Conservation (phyloP, 2,888 invertebrate genomes). For the Eutolmus rufibarbis region DNA sequence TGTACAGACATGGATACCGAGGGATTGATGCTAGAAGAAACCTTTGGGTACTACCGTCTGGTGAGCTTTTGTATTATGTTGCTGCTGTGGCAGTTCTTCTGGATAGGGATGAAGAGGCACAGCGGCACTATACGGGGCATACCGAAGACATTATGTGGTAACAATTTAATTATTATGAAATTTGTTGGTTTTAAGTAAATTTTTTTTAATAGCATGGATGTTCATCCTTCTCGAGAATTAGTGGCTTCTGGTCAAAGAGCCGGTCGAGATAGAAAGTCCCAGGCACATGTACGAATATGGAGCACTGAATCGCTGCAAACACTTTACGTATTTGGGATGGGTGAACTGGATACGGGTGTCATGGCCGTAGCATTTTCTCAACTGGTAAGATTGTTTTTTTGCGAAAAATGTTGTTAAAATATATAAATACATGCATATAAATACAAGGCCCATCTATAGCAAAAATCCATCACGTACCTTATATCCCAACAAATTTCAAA, state of each 20-base stretch:
- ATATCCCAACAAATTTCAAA: too few species aligned
- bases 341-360: slow-evolving; percentile 86
- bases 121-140: slow-evolving; percentile 89
- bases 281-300: slow-evolving; percentile 92
- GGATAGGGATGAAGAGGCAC: slow-evolving; percentile 84
- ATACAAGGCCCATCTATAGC: too few species aligned
- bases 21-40: slow-evolving; percentile 89
- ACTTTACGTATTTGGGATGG: slow-evolving; percentile 89
- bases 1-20: slow-evolving; percentile 84
- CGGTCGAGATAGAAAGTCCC: slow-evolving; percentile 82
- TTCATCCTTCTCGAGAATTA: slow-evolving; percentile 86
- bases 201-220: slow-evolving; percentile 72
- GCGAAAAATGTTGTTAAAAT: neutral
- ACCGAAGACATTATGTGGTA: slow-evolving; percentile 94
- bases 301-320: slow-evolving; percentile 89
- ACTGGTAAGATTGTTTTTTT: slow-evolving; percentile 66
- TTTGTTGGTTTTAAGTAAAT: neutral
- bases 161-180: slow-evolving; percentile 48
- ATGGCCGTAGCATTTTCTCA: slow-evolving; percentile 89
- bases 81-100: slow-evolving; percentile 89
- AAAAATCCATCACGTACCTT: too few species aligned
- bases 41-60: slow-evolving; percentile 91
- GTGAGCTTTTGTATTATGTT: slow-evolving; percentile 91
- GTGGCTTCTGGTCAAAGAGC: slow-evolving; percentile 90
- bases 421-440: too few species aligned